Base-by-base conservation (phyloP, 2,888 invertebrate genomes). In the Carcina quercana region DNA sequence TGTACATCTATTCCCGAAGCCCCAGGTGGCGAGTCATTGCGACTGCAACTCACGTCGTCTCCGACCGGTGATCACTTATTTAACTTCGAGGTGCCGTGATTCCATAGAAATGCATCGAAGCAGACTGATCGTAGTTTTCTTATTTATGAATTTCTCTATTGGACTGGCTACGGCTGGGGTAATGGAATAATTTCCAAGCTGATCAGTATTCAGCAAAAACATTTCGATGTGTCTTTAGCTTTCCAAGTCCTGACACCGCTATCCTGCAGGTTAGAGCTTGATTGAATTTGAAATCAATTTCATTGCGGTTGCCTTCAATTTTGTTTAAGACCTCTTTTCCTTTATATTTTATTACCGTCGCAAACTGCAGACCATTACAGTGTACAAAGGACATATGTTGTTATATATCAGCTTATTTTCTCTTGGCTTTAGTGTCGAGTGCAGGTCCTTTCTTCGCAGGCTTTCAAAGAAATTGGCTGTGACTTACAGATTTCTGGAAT, bases 31-130 rank as follows among this genome's bases (percentile, higher is more conserved):
- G 50, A 53, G 45, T 50, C 35, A 58, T 63, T 68, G 52, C 34
- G 43, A 42, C 53, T 64, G 56, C 80, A 47, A 47, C 48, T 70
- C 79, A 76, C 82, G 80, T 78, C 56, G 36, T 43, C 57, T 47
- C 37, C 63, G 63, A 57, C 67, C 71, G 69, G 74, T 78, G 76
- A 80, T 82, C 76, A 76, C 74, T 80, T 82, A 80, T 82, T 80
- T 80, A 79, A 74, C 79, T 74, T 65, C 53, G 58, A 62, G 66
- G 59, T 63, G 64, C 64, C 63, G 73, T 79, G 82, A 82, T 83
- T 79, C 66, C 54, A 70, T 65, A 70, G 73, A 78, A 79, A 66
- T 64, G 63, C 69, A 66, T 46, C 59, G 60, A 52, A 63, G 61
- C 63, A 68, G 65, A 65, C 70, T 50, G 65, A 65, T 69, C 50